These are phyloP conservation scores for Aurelia sp. DNA, from an alignment of 30 jellyfish, hydroid and myxozoan species.

Conservation along the genomic window DNA sequence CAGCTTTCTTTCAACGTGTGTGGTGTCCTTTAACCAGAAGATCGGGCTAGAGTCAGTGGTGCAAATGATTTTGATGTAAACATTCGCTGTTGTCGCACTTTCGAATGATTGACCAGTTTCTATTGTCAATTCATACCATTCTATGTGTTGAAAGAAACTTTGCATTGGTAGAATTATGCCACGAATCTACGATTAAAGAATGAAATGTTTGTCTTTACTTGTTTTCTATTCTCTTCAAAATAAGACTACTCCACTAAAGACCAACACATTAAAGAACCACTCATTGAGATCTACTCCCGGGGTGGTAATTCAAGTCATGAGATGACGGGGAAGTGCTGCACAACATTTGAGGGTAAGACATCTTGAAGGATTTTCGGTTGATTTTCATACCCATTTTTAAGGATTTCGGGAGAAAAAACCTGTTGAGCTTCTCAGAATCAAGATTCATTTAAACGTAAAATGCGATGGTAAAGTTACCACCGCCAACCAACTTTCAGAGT, in stretches of 20 bases:
- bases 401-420: no score
- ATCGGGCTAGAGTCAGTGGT: constrained; percentile 30
- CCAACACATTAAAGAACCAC: no score
- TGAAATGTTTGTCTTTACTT: neutral
- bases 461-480: no score
- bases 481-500: no score
- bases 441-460: no score
- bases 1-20: neutral
- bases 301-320: no score
- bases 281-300: no score
- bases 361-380: no score
- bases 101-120: constrained; percentile 14
- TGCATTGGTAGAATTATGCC: constrained; percentile 61
- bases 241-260: neutral
- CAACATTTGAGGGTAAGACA: no score
- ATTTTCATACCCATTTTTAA: no score
- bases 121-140: constrained; percentile 49
- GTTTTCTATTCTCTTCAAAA: neutral
- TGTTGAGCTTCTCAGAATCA: no score
- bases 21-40: constrained; percentile 15
- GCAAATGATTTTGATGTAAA: constrained; percentile 26
- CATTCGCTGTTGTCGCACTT: constrained; percentile 51
- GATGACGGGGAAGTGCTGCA: no score
- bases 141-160: constrained; percentile 21
- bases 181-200: constrained; percentile 8